phyloP scores from a whole-genome alignment of 2,797 vertebrate species.

The Odontamblyopus lacepedii region DNA sequence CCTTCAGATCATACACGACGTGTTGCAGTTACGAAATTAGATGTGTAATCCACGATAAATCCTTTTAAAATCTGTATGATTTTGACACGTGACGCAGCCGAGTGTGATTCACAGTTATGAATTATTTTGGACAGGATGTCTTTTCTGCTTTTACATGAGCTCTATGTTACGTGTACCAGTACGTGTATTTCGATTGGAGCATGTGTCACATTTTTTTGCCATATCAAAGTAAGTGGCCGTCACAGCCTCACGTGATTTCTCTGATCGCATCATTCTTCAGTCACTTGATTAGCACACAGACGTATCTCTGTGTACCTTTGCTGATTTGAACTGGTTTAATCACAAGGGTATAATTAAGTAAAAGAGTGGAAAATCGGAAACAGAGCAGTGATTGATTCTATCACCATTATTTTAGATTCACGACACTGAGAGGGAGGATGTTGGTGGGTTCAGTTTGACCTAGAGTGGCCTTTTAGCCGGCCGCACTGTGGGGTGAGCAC shows the following conservation, averaged over 20 bases:
- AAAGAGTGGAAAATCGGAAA: not conserved
- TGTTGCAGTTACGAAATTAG: too few relatives aligned
- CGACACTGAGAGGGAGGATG: constrained; percentile 3
- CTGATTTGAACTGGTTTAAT: not conserved
- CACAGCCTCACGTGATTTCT: not conserved
- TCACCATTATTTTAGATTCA: not conserved
- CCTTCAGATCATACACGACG: not conserved
- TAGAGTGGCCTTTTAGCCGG: constrained; percentile 52
- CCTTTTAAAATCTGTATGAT: not conserved
- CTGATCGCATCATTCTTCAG: not conserved
- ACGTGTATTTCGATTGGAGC: not conserved
- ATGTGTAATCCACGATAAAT: too few relatives aligned
- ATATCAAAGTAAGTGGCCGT: not conserved
- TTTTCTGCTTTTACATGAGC: not conserved
- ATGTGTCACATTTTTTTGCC: not conserved
- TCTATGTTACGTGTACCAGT: not conserved
- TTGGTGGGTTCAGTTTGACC: constrained; percentile 32
- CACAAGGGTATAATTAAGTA: not conserved
- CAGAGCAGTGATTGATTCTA: not conserved
- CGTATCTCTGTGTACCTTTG: not conserved
- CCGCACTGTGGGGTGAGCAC: constrained; percentile 72
- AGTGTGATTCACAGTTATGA: constrained; percentile 36
- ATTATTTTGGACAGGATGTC: not conserved
- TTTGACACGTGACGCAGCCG: constrained; percentile 3
- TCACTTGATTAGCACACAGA: not conserved